phyloP scores from a whole-genome alignment of 1,140 invertebrate genomes.

The Penaeus chinensis region DNA sequence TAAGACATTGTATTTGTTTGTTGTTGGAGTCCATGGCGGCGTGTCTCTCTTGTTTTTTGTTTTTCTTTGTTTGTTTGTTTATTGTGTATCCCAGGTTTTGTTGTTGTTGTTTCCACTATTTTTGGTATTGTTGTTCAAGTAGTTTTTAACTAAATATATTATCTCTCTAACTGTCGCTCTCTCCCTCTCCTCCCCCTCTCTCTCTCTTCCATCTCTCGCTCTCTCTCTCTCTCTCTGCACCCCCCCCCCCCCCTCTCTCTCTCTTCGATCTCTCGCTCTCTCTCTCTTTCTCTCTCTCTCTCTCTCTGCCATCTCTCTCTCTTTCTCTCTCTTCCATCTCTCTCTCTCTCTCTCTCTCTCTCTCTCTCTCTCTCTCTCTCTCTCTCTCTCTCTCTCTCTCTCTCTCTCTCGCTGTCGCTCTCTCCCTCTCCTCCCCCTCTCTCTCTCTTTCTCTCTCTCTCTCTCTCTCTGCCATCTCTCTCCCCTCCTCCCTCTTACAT shows the following conservation, averaged over 20 bases:
- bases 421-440: neutral
- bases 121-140: neutral
- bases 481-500: neutral
- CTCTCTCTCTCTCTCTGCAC: neutral
- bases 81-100: no score
- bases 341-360: conserved; percentile 20
- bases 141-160: neutral
- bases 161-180: neutral
- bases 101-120: no score
- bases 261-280: neutral
- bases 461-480: neutral
- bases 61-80: no score
- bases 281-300: conserved; percentile 20
- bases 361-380: conserved; percentile 24
- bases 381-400: conserved; percentile 16
- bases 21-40: no score
- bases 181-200: neutral
- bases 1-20: no score
- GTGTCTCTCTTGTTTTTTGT: no score
- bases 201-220: conserved; percentile 3
- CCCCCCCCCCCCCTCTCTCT: neutral
- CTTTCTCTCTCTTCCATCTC: neutral
- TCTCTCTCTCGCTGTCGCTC: neutral
- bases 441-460: conserved; percentile 24
- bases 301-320: neutral